Conservation (phyloP, 2,888 invertebrate genomes). For the Athalia cordata region DNA sequence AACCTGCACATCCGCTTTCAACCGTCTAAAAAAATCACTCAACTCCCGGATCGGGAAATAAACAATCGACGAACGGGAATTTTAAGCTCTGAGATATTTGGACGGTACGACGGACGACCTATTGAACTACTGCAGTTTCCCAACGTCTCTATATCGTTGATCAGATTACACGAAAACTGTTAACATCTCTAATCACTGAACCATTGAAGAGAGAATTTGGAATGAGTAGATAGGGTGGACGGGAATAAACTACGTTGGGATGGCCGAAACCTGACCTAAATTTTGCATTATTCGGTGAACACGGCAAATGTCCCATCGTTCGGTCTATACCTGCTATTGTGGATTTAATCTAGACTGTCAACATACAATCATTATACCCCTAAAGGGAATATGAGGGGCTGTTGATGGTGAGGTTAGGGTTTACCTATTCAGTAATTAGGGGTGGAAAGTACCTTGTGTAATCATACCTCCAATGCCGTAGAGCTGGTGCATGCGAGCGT, state of each 20-base stretch:
- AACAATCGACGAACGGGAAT: background rate
- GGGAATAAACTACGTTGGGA: background rate
- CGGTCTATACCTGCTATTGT: constrained; percentile 24
- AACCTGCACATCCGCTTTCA: too few species aligned
- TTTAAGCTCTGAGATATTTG: background rate
- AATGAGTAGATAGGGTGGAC: background rate
- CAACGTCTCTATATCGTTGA: background rate
- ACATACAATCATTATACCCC: constrained; percentile 37
- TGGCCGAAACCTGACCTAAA: constrained; percentile 17
- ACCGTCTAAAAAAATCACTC: too few species aligned
- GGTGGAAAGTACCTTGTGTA: constrained; percentile 10
- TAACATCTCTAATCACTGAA: constrained; percentile 2
- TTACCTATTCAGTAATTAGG: constrained; percentile 15
- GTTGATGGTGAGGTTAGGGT: constrained; percentile 9
- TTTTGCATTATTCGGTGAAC: constrained; percentile 28
- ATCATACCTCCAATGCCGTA: constrained; percentile 18
- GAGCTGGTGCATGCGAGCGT: background rate
- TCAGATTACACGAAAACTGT: background rate
- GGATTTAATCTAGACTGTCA: constrained; percentile 34
- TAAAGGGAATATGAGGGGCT: constrained; percentile 25
- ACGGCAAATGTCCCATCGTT: background rate
- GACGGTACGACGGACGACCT: background rate
- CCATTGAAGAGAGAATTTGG: background rate
- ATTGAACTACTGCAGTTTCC: too few species aligned
- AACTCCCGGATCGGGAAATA: too few species aligned